Evolutionary conservation across 2,888 invertebrate species (phyloP).

Genomic region (Acrobasis repandana): DNA sequence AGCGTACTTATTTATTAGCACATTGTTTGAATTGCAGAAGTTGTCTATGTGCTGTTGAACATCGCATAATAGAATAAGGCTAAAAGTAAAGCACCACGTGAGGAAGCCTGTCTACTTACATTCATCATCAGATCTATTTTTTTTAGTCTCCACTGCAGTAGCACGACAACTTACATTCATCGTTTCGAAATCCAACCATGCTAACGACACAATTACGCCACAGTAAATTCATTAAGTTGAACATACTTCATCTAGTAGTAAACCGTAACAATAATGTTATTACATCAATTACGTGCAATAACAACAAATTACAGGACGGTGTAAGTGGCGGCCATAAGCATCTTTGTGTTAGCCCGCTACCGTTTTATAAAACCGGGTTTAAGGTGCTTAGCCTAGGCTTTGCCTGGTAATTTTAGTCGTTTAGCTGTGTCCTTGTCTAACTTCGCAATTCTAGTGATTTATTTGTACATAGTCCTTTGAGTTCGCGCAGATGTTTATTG

Average conservation of each 20-base stretch:
- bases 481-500: conserved; percentile 20
- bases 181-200: neutral
- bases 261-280: conserved; percentile 18
- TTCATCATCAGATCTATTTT: no score
- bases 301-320: conserved; percentile 36
- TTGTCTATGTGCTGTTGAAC: no score
- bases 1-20: no score
- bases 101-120: no score
- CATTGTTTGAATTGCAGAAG: no score
- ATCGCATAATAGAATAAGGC: no score
- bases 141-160: no score
- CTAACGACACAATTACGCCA: conserved; percentile 15
- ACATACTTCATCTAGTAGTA: conserved; percentile 11
- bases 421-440: conserved; percentile 18
- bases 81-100: no score
- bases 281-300: conserved; percentile 14
- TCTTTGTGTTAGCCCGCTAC: conserved; percentile 45
- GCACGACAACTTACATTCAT: neutral
- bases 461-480: conserved; percentile 4
- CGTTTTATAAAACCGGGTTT: conserved; percentile 38
- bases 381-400: neutral
- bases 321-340: conserved; percentile 34
- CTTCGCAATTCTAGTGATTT: conserved; percentile 16
- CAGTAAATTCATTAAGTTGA: conserved; percentile 9
- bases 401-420: conserved; percentile 13